These are phyloP conservation scores for Eurosta solidaginis DNA, from an alignment of 1,140 invertebrate species.

Conservation along the genomic window DNA sequence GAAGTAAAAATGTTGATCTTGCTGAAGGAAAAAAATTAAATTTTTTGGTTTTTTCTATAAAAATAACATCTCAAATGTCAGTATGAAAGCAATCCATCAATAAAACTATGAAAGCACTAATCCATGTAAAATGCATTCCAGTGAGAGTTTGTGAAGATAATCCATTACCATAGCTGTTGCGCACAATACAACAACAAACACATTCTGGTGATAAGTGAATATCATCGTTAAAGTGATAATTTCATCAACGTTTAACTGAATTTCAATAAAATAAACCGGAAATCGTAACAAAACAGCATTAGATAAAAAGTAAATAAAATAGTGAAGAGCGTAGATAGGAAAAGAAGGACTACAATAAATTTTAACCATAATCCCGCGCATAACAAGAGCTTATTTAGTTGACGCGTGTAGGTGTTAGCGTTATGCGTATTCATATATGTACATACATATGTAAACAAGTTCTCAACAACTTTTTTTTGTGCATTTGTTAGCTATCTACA, in stretches of 20 bases:
- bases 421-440: too few species aligned
- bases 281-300: background rate
- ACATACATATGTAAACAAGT: too few species aligned
- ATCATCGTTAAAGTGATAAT: background rate
- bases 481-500: too few species aligned
- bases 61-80: background rate
- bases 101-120: background rate
- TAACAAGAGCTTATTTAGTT: background rate
- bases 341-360: background rate
- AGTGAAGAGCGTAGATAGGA: background rate
- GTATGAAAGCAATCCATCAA: constrained; percentile 18
- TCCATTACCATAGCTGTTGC: background rate
- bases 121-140: background rate
- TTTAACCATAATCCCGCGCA: background rate
- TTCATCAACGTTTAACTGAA: background rate
- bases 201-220: background rate
- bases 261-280: background rate
- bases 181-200: background rate
- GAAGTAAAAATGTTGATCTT: background rate
- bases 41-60: background rate
- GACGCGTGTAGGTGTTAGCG: background rate
- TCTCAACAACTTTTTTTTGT: too few species aligned
- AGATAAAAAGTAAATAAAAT: background rate
- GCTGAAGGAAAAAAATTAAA: background rate
- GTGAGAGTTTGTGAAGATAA: background rate